Conservation (phyloP, 2,888 invertebrate genomes). For the Margaritifera margaritifera region DNA sequence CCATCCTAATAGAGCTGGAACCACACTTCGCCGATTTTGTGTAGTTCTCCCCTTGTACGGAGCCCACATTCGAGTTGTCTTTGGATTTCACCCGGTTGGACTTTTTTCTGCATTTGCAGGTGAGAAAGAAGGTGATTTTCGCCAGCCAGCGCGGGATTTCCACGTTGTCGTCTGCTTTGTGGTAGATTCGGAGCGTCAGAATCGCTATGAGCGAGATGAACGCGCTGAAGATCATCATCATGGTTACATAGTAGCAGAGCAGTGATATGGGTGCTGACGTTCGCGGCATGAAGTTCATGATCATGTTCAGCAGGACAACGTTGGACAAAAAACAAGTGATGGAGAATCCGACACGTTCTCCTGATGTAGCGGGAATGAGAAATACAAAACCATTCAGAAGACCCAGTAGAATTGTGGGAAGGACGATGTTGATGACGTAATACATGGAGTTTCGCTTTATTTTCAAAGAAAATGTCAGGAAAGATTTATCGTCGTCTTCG, state of each 20-base stretch:
- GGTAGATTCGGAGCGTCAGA: constrained; percentile 17
- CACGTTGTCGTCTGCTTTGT: constrained; percentile 15
- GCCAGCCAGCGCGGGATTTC: constrained; percentile 19
- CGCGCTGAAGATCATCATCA: constrained; percentile 34
- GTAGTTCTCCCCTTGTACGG: too few species aligned
- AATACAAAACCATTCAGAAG: constrained; percentile 27
- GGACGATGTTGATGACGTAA: constrained; percentile 29
- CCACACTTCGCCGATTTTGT: too few species aligned
- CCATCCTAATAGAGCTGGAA: too few species aligned
- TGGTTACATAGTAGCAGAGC: constrained; percentile 27
- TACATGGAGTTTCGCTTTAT: constrained; percentile 31
- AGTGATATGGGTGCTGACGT: constrained; percentile 28
- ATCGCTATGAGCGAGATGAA: constrained; percentile 16
- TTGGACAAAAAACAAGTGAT: constrained; percentile 36
- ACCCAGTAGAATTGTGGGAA: constrained; percentile 22
- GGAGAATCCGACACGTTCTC: constrained; percentile 33
- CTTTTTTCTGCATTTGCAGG: not conserved
- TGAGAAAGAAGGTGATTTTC: constrained; percentile 8
- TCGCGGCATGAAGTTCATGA: constrained; percentile 26
- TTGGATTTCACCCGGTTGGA: too few species aligned
- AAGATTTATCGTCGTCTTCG: not conserved
- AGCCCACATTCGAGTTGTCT: too few species aligned
- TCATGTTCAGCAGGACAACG: constrained; percentile 27
- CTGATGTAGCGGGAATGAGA: constrained; percentile 29
- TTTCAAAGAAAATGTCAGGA: constrained; percentile 7